Conservation (phyloP, 2,888 invertebrate species). For the Odiellus spinosus region DNA sequence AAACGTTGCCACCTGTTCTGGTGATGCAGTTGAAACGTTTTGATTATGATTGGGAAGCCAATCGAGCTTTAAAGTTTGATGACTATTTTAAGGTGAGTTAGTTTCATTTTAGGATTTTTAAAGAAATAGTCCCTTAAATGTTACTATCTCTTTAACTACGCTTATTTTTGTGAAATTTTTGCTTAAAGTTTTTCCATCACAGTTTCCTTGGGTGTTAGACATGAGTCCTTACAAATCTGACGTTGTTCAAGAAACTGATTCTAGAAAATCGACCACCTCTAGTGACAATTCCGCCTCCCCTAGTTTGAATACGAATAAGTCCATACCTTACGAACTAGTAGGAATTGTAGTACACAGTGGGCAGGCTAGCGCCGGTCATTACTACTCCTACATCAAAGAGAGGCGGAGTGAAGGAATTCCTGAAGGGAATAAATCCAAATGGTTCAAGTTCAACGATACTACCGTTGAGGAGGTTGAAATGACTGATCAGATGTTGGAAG, state of each 20-base stretch:
- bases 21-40: conserved; percentile 39
- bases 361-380: conserved; percentile 39
- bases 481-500: conserved; percentile 32
- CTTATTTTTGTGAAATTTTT: too few species aligned
- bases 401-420: conserved; percentile 19
- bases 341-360: conserved; percentile 39
- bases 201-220: conserved; percentile 37
- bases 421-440: conserved; percentile 27
- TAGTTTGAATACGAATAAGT: conserved; percentile 2
- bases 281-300: conserved; percentile 13
- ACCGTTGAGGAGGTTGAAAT: conserved; percentile 36
- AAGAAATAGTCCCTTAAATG: too few species aligned
- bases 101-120: too few species aligned
- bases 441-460: conserved; percentile 39
- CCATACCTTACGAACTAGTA: conserved; percentile 32
- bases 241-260: conserved; percentile 27
- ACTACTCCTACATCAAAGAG: conserved; percentile 36
- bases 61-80: conserved; percentile 37
- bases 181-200: too few species aligned
- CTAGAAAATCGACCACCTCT: conserved; percentile 7
- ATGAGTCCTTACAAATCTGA: conserved; percentile 38
- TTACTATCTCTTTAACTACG: too few species aligned
- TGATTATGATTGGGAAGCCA: conserved; percentile 38
- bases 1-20: conserved; percentile 34
- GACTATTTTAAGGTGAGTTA: conserved; percentile 32